Conservation (phyloP, 2,888 invertebrate genomes). For the Leptinotarsa juncta region DNA sequence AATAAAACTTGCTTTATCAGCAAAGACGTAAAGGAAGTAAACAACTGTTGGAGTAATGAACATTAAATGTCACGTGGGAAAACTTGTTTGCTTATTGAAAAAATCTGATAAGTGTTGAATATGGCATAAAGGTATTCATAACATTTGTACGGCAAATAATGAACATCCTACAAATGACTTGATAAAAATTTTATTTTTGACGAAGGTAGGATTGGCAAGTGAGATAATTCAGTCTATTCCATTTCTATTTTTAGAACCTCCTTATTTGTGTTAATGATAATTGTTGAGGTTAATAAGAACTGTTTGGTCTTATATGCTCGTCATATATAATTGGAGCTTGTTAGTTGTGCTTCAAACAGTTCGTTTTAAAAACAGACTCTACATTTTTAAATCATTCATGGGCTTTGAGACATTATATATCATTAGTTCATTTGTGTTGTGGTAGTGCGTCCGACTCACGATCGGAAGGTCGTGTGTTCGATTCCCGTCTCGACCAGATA, state of each 20-base stretch:
- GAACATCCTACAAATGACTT: not conserved
- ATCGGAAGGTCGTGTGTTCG: too few relatives aligned
- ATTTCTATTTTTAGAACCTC: slow-evolving; percentile 22
- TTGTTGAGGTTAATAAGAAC: slow-evolving; percentile 12
- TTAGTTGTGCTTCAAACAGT: not conserved
- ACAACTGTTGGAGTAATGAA: too few relatives aligned
- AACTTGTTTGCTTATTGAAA: not conserved
- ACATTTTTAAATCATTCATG: too few relatives aligned
- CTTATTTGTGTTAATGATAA: slow-evolving; percentile 25
- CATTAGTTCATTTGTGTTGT: too few relatives aligned
- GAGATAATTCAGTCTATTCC: slow-evolving; percentile 13
- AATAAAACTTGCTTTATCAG: too few relatives aligned
- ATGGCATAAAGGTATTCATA: slow-evolving; percentile 5
- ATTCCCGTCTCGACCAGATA: too few relatives aligned
- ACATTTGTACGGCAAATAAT: not conserved
- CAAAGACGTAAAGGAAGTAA: too few relatives aligned
- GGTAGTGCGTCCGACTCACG: too few relatives aligned
- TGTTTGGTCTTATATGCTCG: slow-evolving; percentile 2
- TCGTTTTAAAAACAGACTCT: not conserved
- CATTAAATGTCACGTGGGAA: not conserved
- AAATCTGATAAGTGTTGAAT: not conserved
- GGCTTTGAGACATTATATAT: too few relatives aligned
- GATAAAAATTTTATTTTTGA: slow-evolving; percentile 7
- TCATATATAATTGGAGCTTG: not conserved
- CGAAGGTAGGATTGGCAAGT: not conserved